Evolutionary conservation across 2,797 vertebrate genomes (phyloP).

Genomic region (Siniperca scherzeri): DNA sequence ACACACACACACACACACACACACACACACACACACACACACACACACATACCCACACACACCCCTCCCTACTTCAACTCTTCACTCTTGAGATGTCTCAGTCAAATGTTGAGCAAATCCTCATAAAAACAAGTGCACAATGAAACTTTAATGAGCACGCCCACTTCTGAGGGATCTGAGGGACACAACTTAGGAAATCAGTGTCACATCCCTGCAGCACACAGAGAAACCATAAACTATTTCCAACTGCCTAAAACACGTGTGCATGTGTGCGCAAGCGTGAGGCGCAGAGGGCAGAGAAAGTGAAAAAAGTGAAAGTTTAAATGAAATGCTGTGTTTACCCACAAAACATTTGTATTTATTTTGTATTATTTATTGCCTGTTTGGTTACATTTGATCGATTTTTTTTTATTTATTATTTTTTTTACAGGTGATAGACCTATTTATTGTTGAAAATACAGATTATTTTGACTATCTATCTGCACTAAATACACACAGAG

Average conservation of each 20-base stretch:
- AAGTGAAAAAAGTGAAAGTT: conserved; percentile 48
- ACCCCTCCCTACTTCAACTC: conserved; percentile 58
- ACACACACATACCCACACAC: conserved; percentile 30
- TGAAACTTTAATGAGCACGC: conserved; percentile 83
- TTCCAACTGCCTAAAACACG: conserved; percentile 37
- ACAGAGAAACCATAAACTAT: conserved; percentile 46
- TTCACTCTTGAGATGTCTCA: conserved; percentile 82
- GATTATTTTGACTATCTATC: background rate
- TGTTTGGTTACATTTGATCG: background rate
- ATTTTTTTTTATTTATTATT: background rate
- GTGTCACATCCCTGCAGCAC: conserved; percentile 71
- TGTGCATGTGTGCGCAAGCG: conserved; percentile 16
- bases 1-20: conserved; percentile 30
- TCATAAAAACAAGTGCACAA: conserved; percentile 75
- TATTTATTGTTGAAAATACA: background rate
- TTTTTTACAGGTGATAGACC: background rate
- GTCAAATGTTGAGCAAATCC: conserved; percentile 80
- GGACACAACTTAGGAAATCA: conserved; percentile 75
- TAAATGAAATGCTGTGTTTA: conserved; percentile 39
- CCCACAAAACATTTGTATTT: conserved; percentile 1
- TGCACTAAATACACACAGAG: conserved; percentile 1
- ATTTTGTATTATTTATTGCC: background rate
- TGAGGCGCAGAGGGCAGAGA: conserved; percentile 16
- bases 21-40: conserved; percentile 27
- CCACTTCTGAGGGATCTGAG: conserved; percentile 72